Percentiles rank a stretch among this genome's conserved stretches.
Conservation (phyloP, 1,140 invertebrate species). For the Dendrolimus punctatus region DNA sequence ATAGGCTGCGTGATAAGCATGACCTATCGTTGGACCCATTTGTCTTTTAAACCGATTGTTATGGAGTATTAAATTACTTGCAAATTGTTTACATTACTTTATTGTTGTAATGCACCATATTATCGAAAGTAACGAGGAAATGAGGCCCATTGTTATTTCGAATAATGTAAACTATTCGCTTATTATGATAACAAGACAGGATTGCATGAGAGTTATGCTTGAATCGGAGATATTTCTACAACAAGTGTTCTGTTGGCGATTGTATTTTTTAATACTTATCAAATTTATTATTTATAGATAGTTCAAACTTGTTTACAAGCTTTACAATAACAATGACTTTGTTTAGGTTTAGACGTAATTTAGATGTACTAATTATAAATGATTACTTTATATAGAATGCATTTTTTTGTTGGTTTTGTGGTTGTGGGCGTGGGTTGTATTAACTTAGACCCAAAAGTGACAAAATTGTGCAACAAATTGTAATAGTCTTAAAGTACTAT, state of each 20-base stretch:
- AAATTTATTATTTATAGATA: too few species aligned
- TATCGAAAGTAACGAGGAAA: slow-evolving; percentile 43
- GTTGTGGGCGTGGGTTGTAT: too few species aligned
- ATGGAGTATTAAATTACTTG: slow-evolving; percentile 7
- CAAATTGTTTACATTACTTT: slow-evolving; percentile 27
- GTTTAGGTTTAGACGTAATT: not conserved
- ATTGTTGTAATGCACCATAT: slow-evolving; percentile 24
- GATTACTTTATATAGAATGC: too few species aligned
- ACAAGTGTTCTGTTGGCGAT: too few species aligned
- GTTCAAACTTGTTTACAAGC: too few species aligned
- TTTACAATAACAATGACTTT: not conserved
- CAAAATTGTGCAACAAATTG: too few species aligned
- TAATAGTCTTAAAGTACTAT: too few species aligned
- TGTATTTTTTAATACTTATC: too few species aligned
- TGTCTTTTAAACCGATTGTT: not conserved
- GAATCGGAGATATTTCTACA: slow-evolving; percentile 14
- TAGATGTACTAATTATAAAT: too few species aligned
- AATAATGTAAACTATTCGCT: slow-evolving; percentile 35
- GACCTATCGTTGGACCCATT: not conserved
- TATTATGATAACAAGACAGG: slow-evolving; percentile 47
- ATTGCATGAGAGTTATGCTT: slow-evolving; percentile 10
- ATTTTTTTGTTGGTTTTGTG: too few species aligned
- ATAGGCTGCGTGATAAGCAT: too few species aligned
- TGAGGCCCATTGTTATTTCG: slow-evolving; percentile 36
- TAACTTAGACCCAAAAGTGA: too few species aligned